Evolutionary conservation across 2,797 vertebrate species (phyloP), one percentile per base, ranked within the genome.

Genomic region (Emydoidea blandingii): DNA sequence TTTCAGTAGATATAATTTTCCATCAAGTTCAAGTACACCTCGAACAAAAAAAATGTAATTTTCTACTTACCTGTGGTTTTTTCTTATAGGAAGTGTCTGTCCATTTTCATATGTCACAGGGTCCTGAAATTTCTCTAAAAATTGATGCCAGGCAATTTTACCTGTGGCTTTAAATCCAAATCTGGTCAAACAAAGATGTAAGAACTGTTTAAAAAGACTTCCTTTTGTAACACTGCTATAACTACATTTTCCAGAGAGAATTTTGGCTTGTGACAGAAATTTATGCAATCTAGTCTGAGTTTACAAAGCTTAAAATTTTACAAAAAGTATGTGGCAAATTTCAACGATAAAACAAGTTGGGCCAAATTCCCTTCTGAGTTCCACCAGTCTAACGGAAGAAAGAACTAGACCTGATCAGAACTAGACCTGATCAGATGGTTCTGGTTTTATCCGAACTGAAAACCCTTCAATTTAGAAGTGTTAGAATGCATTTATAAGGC

Each of bases 71-170:
- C 98, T 96, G 8, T n/a, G n/a, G 7, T 86, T 97, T 84, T 97
- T 92, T 29, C 72, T 94, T 10, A 56, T 57, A 68, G 90, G 79
- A 91, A 83, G 15, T 6, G 50, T 37, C 54, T 89, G 62, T 8
- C 57, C 92, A 2, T 89, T 89, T 86, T 95, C 95, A 57, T 87
- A 92, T 41, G 23, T 56, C 14, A n/a, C 80, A 83, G 76, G 83
- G 57, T 97, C 94, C 79, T 74, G 34, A 62, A 98, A 94, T 16
- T 96, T 96, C 53, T 97, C 96, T 87, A 98, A 93, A 95, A 99
- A 98, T 74, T 97, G 87, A 86, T 98, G 97, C 98, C 98, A 98
- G 1, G 86, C 84, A 87, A 98, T 96, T 65, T 85, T 97, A 59
- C 93, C 94, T 37, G 95, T 97, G 81, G 93, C 80, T 96, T 94